Conservation (phyloP, 2,113 vertebrate genomes). For the Gallinago paraguaiae region DNA sequence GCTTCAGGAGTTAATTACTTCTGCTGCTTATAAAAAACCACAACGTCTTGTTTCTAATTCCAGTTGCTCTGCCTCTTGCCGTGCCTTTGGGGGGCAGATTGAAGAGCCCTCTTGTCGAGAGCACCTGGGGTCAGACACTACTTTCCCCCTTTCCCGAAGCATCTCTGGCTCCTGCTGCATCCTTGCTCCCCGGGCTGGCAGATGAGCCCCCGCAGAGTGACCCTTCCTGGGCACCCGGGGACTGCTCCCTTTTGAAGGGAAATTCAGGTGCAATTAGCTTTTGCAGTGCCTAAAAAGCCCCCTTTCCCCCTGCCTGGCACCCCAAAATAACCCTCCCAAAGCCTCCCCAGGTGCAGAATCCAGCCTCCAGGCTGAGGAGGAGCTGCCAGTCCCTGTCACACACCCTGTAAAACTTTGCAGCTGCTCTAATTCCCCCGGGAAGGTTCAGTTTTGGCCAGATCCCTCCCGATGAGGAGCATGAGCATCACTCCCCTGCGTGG, state of each 20-base stretch:
- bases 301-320: not conserved
- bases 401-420: not conserved
- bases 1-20: not conserved
- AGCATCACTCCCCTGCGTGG: not conserved
- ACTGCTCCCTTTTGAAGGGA: not conserved
- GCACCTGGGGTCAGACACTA: not conserved
- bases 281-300: not conserved
- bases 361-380: not conserved
- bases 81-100: not conserved
- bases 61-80: not conserved
- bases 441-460: not conserved
- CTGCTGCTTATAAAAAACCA: not conserved
- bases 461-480: not conserved
- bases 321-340: not conserved
- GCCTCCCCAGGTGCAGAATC: not conserved
- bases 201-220: fast-evolving
- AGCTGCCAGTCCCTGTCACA: not conserved
- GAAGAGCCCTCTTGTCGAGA: not conserved
- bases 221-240: fast-evolving
- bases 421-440: not conserved
- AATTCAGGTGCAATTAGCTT: not conserved
- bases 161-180: not conserved
- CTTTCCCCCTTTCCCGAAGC: not conserved
- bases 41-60: not conserved
- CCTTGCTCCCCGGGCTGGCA: not conserved